A percentile compares a stretch with the other conserved stretches of the same genome.
phyloP scores from a whole-genome alignment of 2,113 vertebrate genomes.

The Cavia porcellus region DNA sequence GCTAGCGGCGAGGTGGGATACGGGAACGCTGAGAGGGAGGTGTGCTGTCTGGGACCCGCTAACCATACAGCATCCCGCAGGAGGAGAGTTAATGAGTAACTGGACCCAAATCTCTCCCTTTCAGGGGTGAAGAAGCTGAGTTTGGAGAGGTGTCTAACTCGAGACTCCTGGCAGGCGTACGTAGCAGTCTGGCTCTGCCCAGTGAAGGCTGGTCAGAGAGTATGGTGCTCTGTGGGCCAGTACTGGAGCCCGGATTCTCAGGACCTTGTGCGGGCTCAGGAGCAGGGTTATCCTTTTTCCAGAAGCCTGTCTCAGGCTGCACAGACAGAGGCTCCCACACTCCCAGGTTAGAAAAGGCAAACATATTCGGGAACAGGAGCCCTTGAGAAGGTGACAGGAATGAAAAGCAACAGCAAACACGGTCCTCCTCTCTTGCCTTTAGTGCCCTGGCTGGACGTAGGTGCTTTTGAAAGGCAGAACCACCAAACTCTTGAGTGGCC shows the following conservation, averaged over 20 bases:
- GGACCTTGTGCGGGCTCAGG: neutral
- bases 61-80: neutral
- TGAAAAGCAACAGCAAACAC: neutral
- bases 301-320: conserved; percentile 58
- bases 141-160: neutral
- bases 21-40: neutral
- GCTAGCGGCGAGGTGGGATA: fast-evolving
- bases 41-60: neutral
- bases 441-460: neutral
- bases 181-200: neutral
- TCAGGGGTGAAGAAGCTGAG: conserved; percentile 26
- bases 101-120: neutral
- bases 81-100: neutral
- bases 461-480: conserved; percentile 1
- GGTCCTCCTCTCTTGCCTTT: neutral
- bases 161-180: neutral
- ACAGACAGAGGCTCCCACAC: neutral
- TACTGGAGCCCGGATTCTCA: neutral
- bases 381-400: conserved; percentile 32
- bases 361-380: conserved; percentile 44
- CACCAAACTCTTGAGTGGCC: neutral
- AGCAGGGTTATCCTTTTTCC: neutral
- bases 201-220: neutral
- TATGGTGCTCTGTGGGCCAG: neutral
- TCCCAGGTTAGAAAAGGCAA: conserved; percentile 55